These are phyloP conservation scores for Sarcophaga caerulescens DNA, from an alignment of 2,888 invertebrate genomes.

Conservation along the genomic window DNA sequence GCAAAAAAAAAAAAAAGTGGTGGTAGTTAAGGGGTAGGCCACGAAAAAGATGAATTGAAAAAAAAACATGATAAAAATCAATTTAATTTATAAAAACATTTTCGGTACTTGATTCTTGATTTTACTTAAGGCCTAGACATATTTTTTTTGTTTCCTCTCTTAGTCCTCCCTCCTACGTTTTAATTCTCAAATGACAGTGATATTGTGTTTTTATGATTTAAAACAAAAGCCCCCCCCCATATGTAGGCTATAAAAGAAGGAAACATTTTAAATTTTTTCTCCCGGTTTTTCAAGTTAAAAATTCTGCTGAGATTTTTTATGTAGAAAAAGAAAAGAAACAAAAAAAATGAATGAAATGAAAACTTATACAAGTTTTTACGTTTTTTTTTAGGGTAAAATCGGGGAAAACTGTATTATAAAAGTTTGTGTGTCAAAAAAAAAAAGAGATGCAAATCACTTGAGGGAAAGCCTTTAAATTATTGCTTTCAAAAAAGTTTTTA, in stretches of 20 bases:
- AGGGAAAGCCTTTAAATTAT: background rate
- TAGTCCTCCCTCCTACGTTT: background rate
- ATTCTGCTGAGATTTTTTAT: constrained; percentile 20
- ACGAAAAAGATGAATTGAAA: constrained; percentile 9
- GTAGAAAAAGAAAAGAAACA: background rate
- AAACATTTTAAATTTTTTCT: background rate
- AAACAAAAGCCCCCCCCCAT: constrained; percentile 1
- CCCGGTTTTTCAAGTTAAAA: background rate
- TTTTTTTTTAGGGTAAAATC: background rate
- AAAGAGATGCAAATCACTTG: background rate
- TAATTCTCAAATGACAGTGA: background rate
- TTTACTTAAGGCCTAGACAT: constrained; percentile 41
- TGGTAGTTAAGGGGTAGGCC: background rate
- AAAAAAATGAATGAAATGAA: background rate
- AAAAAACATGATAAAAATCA: constrained; percentile 32
- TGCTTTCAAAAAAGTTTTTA: background rate
- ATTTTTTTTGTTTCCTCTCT: background rate
- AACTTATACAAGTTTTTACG: background rate
- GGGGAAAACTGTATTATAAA: too few relatives aligned
- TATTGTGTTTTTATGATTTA: background rate
- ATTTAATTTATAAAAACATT: constrained; percentile 46
- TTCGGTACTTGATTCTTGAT: constrained; percentile 34
- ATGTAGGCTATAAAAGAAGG: constrained; percentile 1
- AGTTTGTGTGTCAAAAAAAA: too few relatives aligned
- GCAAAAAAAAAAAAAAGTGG: too few relatives aligned